Base-by-base conservation (phyloP, 2,113 vertebrate genomes). In the Glareola pratincola region DNA sequence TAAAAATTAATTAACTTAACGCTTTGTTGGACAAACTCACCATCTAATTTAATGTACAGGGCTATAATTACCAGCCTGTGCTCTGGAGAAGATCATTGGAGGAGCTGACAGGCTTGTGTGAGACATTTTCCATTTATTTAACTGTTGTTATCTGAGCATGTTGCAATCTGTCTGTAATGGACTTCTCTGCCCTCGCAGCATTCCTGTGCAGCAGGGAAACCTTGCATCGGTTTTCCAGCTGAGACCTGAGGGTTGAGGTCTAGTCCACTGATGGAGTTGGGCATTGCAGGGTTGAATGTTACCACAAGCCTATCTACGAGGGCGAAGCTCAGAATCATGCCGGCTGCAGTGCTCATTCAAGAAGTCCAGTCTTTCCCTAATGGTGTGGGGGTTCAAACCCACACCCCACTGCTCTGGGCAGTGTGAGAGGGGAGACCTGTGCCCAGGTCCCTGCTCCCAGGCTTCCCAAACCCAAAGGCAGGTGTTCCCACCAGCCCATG, bases 111-210 rank as follows among this genome's bases (percentile, higher is more conserved):
- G 43, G 7, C 32, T 91, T 6, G 2, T 60, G 39, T 6, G 20
- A 85, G 60, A 81, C 16, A 13, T 75, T 81, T 94, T 90, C 51
- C 30, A 76, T 89, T 83, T 88, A 84, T 88, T 84, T 87, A 64
- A 30, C 63, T 0, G 0, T 7, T 83, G 27, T 14, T 78, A 57
- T 36, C 75, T 48, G 37, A 80, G 54, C 23, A 30, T 1, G 0
- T 13, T 51, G 30, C 60, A 56, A 26, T 75, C 64, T 59, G 30
- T 14, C 83, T 67, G 14, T 29, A 43, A 64, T 14, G 45, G 62
- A 62, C 20, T 89, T 64, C 16, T 76, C 77, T 85, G 77, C 60
- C 36, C 69, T 81, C 12, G 1, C 56, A 81, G 34, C 54, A 50
- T 34, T 53, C 45, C 81, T 83, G 14, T 37, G 20, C 41, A 79